Evolutionary conservation across 64 coral and sea anemone species (phyloP), one percentile per base, ranked within the genome.

Genomic region (Acropora tenuis): DNA sequence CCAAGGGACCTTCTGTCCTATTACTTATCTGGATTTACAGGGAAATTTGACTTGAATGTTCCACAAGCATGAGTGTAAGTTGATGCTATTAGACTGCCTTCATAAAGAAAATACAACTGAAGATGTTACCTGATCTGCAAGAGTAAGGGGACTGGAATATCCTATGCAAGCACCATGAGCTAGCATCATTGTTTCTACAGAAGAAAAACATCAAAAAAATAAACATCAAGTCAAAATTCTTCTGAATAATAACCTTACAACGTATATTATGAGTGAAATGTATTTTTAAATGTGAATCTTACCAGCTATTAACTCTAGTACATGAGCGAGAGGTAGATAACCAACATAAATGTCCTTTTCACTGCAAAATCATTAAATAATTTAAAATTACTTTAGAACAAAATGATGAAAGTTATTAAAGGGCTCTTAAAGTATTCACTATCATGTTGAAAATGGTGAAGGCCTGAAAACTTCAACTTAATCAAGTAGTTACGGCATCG

Each of bases 271-370:
- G 10, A 55, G 6, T 9, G n/a, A 10, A 47, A 47, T 48, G 41
- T 84, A 18, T 30, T 16, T 47, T 12, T 0, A 79, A 13, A 4
- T 41, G 2, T 41, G 18, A 81, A 65, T 15, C 16, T 69, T 69
- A 86, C 49, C 55, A 73, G 96, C 96, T 30, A 92, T 17, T 11
- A 98, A 61, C 72, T 98, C 96, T 10, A 98, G 78, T 17, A 98
- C 93, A 85, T 98, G 96, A 42, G 96, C 96, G 16, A 98, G 87
- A 50, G 96, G 96, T 42, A 98, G 88, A 88, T 98, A 98, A 46
- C 96, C 96, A 91, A 98, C 93, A 90, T 98, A 98, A 46, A 95
- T 45, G 75, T 98, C 96, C 84, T 90, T 93, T 81, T 95, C 93
- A 93, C 95, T 96, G 40, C 17, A 77, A 78, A 74, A 63, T 12